Evolutionary conservation across 2,888 invertebrate genomes (phyloP).

Genomic region (Andrena hattorfiana): DNA sequence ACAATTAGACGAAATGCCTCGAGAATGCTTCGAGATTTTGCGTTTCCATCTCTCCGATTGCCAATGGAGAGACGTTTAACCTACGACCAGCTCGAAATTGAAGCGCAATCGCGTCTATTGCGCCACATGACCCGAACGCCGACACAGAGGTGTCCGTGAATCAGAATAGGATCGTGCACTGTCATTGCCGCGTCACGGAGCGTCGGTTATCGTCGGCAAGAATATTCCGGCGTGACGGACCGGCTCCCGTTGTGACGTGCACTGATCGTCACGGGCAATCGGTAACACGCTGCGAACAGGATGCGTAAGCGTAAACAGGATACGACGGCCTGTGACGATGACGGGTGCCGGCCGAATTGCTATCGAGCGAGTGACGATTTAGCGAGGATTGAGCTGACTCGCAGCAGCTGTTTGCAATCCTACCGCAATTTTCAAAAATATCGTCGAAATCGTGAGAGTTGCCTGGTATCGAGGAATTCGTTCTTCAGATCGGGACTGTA

Average conservation of each 20-base stretch:
- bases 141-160: conserved; percentile 16
- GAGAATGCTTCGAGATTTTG: background rate
- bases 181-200: conserved; percentile 52
- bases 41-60: background rate
- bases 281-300: conserved; percentile 25
- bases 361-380: conserved; percentile 22
- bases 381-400: conserved; percentile 20
- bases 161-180: conserved; percentile 19
- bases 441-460: background rate
- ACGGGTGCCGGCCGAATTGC: conserved; percentile 1
- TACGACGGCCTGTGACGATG: conserved; percentile 26
- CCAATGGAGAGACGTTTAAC: conserved; percentile 1
- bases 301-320: conserved; percentile 44
- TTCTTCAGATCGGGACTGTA: too few species aligned
- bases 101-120: conserved; percentile 17
- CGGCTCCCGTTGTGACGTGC: conserved; percentile 30
- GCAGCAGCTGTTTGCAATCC: background rate
- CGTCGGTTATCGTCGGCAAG: conserved; percentile 51
- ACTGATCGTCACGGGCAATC: conserved; percentile 45
- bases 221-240: conserved; percentile 53
- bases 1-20: too few species aligned
- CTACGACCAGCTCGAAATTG: conserved; percentile 16
- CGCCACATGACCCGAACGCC: conserved; percentile 12
- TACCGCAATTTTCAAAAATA: background rate
- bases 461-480: too few species aligned